phyloP scores from a whole-genome alignment of 2,113 vertebrate genomes.

The Oryzias javanicus region DNA sequence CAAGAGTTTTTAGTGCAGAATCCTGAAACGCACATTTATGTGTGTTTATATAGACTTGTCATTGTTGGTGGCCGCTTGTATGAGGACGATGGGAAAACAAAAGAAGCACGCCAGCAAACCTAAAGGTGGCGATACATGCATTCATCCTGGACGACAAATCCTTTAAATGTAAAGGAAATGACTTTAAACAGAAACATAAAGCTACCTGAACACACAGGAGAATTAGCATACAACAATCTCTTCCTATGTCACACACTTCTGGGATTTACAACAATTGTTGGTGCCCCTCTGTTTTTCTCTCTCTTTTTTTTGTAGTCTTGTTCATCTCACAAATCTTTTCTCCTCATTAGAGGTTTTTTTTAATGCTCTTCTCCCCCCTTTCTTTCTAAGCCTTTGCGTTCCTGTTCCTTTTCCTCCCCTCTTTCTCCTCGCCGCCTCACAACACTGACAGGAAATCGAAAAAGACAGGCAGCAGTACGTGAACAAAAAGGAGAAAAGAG shows the following conservation, averaged over 20 bases:
- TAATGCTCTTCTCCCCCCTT: background rate
- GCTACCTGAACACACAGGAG: background rate
- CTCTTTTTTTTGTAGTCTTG: background rate
- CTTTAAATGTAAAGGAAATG: background rate
- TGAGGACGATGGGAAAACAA: background rate
- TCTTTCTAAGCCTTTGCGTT: background rate
- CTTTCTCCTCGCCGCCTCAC: conserved; percentile 6
- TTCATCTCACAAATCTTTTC: background rate
- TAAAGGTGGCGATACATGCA: background rate
- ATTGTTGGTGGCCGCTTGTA: too few species aligned
- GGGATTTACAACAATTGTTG: background rate
- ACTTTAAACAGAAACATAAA: background rate
- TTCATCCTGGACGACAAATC: background rate
- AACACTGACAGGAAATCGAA: conserved; percentile 48
- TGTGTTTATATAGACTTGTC: too few species aligned
- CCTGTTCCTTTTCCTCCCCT: background rate
- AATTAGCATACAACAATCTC: background rate
- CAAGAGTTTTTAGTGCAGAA: too few species aligned
- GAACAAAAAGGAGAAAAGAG: conserved; percentile 5
- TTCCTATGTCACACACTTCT: background rate
- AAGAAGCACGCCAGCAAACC: background rate
- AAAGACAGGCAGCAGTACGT: conserved; percentile 20
- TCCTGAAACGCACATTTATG: too few species aligned
- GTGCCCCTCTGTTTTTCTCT: background rate
- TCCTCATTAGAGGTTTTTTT: background rate